These are phyloP conservation scores for Tinea pellionella DNA, from an alignment of 2,888 invertebrate species.

Conservation along the genomic window DNA sequence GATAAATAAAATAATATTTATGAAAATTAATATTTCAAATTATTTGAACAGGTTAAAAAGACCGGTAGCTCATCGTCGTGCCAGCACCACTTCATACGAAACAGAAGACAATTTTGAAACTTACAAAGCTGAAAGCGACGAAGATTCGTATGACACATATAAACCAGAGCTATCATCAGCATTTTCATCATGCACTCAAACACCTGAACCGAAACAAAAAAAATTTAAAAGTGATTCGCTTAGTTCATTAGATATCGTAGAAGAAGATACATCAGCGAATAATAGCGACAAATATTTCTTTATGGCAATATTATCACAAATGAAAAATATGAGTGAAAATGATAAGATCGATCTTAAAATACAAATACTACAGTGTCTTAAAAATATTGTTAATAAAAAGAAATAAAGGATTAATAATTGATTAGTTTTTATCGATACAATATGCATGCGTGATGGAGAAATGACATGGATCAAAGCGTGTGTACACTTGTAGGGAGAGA, in stretches of 20 bases:
- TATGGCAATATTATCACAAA: neutral
- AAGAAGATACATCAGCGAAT: neutral
- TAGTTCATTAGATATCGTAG: neutral
- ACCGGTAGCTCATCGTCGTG: no score
- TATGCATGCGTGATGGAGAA: no score
- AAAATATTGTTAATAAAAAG: neutral
- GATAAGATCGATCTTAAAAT: slow-evolving; percentile 9
- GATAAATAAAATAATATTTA: no score
- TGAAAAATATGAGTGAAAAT: neutral
- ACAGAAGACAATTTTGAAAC: neutral
- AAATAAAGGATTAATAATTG: no score
- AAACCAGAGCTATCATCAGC: neutral
- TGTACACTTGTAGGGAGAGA: no score
- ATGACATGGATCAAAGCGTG: no score
- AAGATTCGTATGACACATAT: neutral
- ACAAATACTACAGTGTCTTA: neutral
- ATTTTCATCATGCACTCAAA: neutral
- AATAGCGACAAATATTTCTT: slow-evolving; percentile 5
- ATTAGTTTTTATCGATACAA: no score
- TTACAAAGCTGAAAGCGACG: neutral
- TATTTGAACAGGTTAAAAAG: no score
- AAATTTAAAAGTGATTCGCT: neutral
- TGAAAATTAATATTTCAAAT: no score
- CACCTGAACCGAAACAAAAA: neutral
- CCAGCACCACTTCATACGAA: no score